Conservation (phyloP, 2,888 invertebrate genomes). For the Sepiola atlantica region DNA sequence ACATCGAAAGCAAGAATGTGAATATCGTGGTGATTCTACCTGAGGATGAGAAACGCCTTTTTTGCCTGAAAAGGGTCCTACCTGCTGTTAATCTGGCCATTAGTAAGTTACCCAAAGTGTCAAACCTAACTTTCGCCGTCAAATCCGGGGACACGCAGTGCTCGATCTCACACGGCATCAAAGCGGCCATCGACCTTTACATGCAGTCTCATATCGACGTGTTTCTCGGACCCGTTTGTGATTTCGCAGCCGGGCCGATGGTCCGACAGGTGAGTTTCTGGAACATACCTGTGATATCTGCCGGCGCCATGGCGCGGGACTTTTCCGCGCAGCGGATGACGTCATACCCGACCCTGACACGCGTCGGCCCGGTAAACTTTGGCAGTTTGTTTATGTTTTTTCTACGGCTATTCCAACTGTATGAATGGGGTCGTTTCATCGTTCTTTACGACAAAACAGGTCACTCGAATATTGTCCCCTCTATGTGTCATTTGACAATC, state of each 20-base stretch:
- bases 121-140: conserved; percentile 54
- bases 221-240: conserved; percentile 72
- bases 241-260: conserved; percentile 84
- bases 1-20: conserved; percentile 47
- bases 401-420: conserved; percentile 51
- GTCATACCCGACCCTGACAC: conserved; percentile 84
- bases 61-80: conserved; percentile 64
- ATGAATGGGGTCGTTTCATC: conserved; percentile 73
- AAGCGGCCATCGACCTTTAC: conserved; percentile 65
- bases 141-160: conserved; percentile 65
- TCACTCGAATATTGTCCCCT: conserved; percentile 80
- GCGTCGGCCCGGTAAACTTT: conserved; percentile 67
- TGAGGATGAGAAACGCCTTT: conserved; percentile 57
- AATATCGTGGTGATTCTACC: conserved; percentile 67
- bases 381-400: conserved; percentile 60
- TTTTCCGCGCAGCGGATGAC: conserved; percentile 55
- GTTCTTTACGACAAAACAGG: conserved; percentile 86
- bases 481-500: conserved; percentile 86
- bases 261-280: conserved; percentile 78
- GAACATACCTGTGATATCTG: conserved; percentile 90
- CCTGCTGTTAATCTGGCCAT: conserved; percentile 71
- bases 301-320: conserved; percentile 64
- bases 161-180: conserved; percentile 64
- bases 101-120: conserved; percentile 54
- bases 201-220: conserved; percentile 62